Base-by-base conservation (phyloP, 2,888 invertebrate genomes). In the Acanthosepion lycidas region DNA sequence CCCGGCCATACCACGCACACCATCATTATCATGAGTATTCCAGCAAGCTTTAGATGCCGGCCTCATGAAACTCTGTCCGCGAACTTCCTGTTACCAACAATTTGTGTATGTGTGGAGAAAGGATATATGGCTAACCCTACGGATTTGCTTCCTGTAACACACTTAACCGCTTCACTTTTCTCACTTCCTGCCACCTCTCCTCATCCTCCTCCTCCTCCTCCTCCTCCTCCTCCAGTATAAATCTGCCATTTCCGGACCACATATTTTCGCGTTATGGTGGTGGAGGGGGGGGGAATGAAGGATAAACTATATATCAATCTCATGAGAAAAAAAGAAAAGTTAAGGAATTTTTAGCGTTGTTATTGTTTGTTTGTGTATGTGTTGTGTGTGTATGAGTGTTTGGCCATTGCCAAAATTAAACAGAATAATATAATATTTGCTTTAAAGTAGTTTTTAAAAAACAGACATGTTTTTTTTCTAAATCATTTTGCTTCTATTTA, bases 131-230 rank as follows among this genome's bases (percentile, higher is more conserved):
- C 78, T 78, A 15, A 78, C 78, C 78, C 78, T 18, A n/a, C 33
- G n/a, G 78, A 78, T 78, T n/a, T 78, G 78, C 78, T 78, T 78
- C 33, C 78, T 78, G 78, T 78, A 78, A 78, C 78, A 78, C 78
- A 78, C 78, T 33, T 78, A 78, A 78, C 78, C 78, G 78, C 33
- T 78, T 78, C 78, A 78, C 48, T 59, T 48, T 91, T 94, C 28
- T 94, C n/a, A 23, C 8, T 78, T 94, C 59, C 28, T 59, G 64
- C 64, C 64, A 64, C 28, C 64, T 33, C 48, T n/a, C n/a, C n/a
- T n/a, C n/a, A n/a, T n/a, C n/a, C n/a, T n/a, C n/a, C n/a, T n/a
- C n/a, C n/a, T n/a, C n/a, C n/a, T n/a, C n/a, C n/a, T n/a, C n/a
- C n/a, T n/a, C n/a, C n/a, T n/a, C n/a, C n/a, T 53, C 91, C 78